phyloP scores from a whole-genome alignment of 2,113 vertebrate species.

The Pseudorectes ferrugineus region DNA sequence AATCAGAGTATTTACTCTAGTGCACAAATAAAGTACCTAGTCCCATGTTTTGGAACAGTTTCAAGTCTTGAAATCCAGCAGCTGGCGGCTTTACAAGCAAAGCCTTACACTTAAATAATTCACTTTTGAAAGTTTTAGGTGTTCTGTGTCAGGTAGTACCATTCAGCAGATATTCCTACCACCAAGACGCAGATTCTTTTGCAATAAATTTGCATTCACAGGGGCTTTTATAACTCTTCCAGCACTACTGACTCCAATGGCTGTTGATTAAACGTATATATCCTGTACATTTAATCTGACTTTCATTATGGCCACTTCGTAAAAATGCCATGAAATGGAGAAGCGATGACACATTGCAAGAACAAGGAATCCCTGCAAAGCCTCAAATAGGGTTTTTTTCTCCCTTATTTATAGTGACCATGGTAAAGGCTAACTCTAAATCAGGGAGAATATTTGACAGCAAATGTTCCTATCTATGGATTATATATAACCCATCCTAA shows the following conservation, averaged over 20 bases:
- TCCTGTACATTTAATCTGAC: conserved; percentile 91
- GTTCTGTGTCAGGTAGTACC: conserved; percentile 88
- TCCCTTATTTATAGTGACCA: conserved; percentile 88
- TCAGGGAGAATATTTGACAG: conserved; percentile 91
- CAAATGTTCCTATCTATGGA: conserved; percentile 85
- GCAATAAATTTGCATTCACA: conserved; percentile 79
- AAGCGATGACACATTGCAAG: conserved; percentile 86
- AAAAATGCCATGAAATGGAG: conserved; percentile 93
- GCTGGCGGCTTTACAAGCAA: conserved; percentile 81
- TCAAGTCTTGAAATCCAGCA: conserved; percentile 84
- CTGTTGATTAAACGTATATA: conserved; percentile 76
- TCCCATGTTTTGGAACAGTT: conserved; percentile 79
- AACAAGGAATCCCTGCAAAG: conserved; percentile 89
- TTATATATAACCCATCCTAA: conserved; percentile 86
- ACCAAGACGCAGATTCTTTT: conserved; percentile 69
- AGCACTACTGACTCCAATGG: conserved; percentile 67
- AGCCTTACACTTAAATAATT: conserved; percentile 81
- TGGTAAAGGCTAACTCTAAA: conserved; percentile 87
- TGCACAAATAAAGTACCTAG: conserved; percentile 85
- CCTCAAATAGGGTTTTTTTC: conserved; percentile 86
- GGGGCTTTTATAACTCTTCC: conserved; percentile 73
- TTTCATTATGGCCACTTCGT: conserved; percentile 98
- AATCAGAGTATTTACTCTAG: conserved; percentile 86
- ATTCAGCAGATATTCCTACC: conserved; percentile 74
- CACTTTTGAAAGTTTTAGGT: conserved; percentile 76